Evolutionary conservation across 2,888 invertebrate genomes (phyloP), one percentile per base, ranked within the genome.

Genomic region (Hydraecia micacea): DNA sequence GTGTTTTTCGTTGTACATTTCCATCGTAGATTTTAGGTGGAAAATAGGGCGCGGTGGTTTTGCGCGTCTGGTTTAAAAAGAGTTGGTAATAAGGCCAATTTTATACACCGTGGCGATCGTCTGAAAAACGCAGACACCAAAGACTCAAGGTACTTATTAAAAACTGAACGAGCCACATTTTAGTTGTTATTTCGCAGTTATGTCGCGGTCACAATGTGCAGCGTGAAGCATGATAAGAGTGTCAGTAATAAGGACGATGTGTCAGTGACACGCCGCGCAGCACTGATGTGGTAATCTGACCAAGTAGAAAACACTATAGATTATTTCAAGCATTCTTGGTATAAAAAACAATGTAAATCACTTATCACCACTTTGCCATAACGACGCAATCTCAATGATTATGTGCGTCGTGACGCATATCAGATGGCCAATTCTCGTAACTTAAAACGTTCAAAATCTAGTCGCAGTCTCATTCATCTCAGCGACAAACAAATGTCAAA

Each of bases 211-310:
- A 49, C 52, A 60, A 55, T 52, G 70, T 74, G 42, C 49, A 69
- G 67, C 72, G 69, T 77, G 65, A 75, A 69, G 65, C 70, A 78
- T 79, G 8, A 75, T 73, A 36, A 71, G 28, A 60, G 60, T 66
- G 49, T 55, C 65, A 60, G 69, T 79, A 73, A 72, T 70, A 71
- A 46, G 60, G 60, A 74, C 67, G 75, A 84, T 80, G 75, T 87
- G 90, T 90, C 90, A 89, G 87, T 88, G 87, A 89, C 89, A 88
- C 88, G 80, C 84, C 75, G 80, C 86, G 79, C 81, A 84, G 86
- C 77, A 86, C 82, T 91, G 90, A 92, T 89, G 89, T 86, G 89
- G 90, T 92, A 90, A 91, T 91, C 88, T 87, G 21, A 28, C 25
- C n/a, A 15, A 73, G 11, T 1, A 36, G 3, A 6, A 49, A 52